Evolutionary conservation across 1,140 invertebrate genomes (phyloP), one percentile per base, ranked within the genome.

Genomic region (Lanistes nyassanus): DNA sequence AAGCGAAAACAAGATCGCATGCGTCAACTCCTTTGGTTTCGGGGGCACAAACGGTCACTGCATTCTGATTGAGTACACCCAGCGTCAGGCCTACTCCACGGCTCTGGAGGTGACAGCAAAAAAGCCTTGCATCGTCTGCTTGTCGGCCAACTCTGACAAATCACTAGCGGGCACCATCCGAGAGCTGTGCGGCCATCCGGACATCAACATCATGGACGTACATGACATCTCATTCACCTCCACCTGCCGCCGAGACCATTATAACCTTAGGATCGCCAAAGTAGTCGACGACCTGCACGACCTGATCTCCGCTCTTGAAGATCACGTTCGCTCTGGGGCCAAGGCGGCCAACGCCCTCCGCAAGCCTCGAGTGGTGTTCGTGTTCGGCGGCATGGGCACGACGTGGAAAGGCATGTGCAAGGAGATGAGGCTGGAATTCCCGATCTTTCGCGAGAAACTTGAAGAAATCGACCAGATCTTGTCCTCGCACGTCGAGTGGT

Each of bases 11-110:
- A 34, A 76, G 65, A 29, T 81, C 7, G 76, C 77, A 34, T 83
- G 80, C 66, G 75, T 84, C n/a, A 85, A 85, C 56, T 83, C 78
- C 21, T 85, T 85, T 78, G 83, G 83, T 0, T 85, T 85, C 76
- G 84, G 84, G 16, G 84, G 84, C 16, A 81, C 83, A 31, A 85
- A 85, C 60, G 70, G 76, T 19, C 84, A 85, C 74, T 81, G 78
- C 36, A 69, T 82, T 58, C 62, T 83, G 34, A 69, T 72, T 31
- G 68, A 77, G 6, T 79, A 76, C 53, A 73, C 67, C 7, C 51
- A 76, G 19, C 13, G 60, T 64, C 26, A 66, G 66, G 91, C 31
- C 37, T 34, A 56, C 21, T 39, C 47, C 26, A 66, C 31, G 11
- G 53, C 42, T 21, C 21, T 60, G 3, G 34, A 47, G 34, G 37